Percentiles rank a stretch among this genome's conserved stretches.
Conservation (phyloP, 2,113 vertebrate species). For the Oncorhynchus masou region DNA sequence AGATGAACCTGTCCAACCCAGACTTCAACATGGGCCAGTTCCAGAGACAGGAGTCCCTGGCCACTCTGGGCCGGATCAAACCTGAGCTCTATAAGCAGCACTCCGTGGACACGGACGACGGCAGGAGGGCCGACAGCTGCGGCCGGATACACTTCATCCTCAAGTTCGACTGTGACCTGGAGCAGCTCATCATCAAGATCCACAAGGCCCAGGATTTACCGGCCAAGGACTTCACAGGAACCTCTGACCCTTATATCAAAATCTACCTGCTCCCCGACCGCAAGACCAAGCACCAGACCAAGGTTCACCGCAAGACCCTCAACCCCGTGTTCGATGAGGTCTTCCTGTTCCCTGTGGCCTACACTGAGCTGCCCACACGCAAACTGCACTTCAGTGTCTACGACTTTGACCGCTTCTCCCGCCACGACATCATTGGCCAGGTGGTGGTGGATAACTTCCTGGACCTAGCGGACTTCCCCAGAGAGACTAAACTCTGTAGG, state of each 20-base stretch:
- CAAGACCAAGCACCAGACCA: constrained; percentile 99
- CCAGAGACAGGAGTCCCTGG: constrained; percentile 92
- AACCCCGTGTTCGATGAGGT: constrained; percentile 97
- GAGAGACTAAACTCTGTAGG: constrained; percentile 93
- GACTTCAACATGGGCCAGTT: constrained; percentile 96
- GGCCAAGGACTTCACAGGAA: constrained; percentile 97
- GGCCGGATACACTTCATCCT: constrained; percentile 91
- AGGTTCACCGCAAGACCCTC: constrained; percentile 98
- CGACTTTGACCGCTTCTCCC: constrained; percentile 98
- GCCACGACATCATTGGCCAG: constrained; percentile 96
- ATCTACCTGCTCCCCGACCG: constrained; percentile 97
- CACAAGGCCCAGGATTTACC: constrained; percentile 94
- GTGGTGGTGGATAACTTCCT: constrained; percentile 98
- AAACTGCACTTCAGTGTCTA: constrained; percentile 99
- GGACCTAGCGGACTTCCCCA: constrained; percentile 94
- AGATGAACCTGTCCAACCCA: constrained; percentile 94
- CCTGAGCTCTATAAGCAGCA: constrained; percentile 96
- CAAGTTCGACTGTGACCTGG: constrained; percentile 95
- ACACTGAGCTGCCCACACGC: constrained; percentile 84
- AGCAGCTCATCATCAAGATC: constrained; percentile 97
- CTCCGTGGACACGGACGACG: constrained; percentile 87
- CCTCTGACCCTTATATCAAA: constrained; percentile 97
- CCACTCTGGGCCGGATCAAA: constrained; percentile 90
- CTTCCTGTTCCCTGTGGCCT: constrained; percentile 93
- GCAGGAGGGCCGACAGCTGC: constrained; percentile 79